These are phyloP conservation scores for Todus mexicanus DNA, from an alignment of 2,797 vertebrate genomes.

Conservation along the genomic window DNA sequence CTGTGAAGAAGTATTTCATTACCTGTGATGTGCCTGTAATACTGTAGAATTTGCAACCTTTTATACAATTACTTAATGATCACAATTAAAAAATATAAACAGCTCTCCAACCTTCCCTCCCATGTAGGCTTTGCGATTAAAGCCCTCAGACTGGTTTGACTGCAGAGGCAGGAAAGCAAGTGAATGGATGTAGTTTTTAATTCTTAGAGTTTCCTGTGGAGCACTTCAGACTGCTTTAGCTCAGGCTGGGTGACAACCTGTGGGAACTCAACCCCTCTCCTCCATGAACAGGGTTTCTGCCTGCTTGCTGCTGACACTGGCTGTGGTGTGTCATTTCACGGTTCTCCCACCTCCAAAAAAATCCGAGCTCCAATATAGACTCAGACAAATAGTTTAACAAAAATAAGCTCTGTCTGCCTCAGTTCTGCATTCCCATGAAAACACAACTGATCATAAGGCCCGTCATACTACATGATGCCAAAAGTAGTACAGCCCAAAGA, in stretches of 20 bases:
- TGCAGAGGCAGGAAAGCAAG: not conserved
- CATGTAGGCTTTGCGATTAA: not conserved
- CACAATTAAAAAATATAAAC: not conserved
- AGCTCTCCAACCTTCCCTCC: not conserved
- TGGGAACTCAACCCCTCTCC: not conserved
- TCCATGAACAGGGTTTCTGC: not conserved
- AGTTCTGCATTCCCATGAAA: not conserved
- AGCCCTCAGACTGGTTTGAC: not conserved
- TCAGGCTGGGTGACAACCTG: not conserved
- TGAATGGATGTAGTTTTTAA: not conserved
- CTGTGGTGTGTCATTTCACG: not conserved
- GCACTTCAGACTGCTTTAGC: constrained; percentile 7
- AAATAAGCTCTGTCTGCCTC: not conserved
- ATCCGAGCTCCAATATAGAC: not conserved
- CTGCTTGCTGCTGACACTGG: not conserved
- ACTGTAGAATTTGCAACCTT: not conserved
- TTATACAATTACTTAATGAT: not conserved
- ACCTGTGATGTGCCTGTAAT: not conserved
- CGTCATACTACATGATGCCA: not conserved
- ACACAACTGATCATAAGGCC: not conserved
- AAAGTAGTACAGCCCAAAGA: not conserved
- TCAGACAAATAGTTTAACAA: constrained; percentile 10
- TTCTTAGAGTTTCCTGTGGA: not conserved
- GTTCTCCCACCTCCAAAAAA: not conserved
- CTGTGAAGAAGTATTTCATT: not conserved